phyloP scores from a whole-genome alignment of 1,140 invertebrate genomes.

The Lasioglossum albipes region DNA sequence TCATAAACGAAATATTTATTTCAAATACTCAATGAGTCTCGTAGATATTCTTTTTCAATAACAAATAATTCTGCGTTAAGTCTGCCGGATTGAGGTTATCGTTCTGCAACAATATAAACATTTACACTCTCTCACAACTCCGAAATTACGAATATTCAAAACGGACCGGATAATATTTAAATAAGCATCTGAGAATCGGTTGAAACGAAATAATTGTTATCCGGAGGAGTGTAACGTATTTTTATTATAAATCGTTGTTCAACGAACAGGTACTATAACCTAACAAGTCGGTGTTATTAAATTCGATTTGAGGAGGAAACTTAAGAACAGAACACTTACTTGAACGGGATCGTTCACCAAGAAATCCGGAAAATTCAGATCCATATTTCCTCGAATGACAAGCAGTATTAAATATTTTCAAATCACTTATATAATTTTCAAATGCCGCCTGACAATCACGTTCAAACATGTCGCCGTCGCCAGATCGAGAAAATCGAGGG shows the following conservation, averaged over 20 bases:
- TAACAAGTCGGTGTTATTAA: neutral
- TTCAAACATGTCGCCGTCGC: too few relatives aligned
- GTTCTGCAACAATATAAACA: conserved; percentile 46
- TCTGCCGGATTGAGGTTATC: conserved; percentile 34
- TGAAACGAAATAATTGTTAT: too few relatives aligned
- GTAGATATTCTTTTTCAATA: conserved; percentile 65
- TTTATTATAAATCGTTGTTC: neutral
- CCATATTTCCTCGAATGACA: conserved; percentile 40
- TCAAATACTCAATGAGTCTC: conserved; percentile 66
- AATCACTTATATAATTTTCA: neutral
- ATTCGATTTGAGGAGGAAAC: neutral
- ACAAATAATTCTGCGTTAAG: conserved; percentile 54
- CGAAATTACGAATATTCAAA: too few relatives aligned
- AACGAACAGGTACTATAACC: conserved; percentile 4
- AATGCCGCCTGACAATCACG: conserved; percentile 20
- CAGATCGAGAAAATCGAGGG: too few relatives aligned
- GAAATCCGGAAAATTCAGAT: neutral
- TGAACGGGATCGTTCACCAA: neutral
- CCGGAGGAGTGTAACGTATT: neutral
- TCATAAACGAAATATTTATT: neutral
- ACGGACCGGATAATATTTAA: too few relatives aligned
- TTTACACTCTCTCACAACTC: neutral
- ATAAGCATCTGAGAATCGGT: neutral
- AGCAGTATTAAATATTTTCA: conserved; percentile 4
- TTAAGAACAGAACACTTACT: conserved; percentile 19